A percentile compares a stretch with the other conserved stretches of the same genome.
These are phyloP conservation scores for Octopus sinensis DNA, from an alignment of 1,140 invertebrate genomes.

Conservation along the genomic window DNA sequence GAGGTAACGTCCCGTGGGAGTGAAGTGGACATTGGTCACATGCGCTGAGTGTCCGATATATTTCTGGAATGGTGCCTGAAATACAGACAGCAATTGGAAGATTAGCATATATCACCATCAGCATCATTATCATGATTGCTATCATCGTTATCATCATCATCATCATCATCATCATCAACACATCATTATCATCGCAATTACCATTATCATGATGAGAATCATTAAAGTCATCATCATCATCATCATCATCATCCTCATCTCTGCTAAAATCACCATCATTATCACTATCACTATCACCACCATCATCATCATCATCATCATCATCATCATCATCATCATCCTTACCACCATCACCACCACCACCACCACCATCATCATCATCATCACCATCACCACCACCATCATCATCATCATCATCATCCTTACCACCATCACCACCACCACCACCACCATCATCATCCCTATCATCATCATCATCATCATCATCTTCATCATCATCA, in stretches of 20 bases:
- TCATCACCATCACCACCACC: no score
- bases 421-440: no score
- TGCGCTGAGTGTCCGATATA: slow-evolving; percentile 55
- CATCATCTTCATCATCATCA: no score
- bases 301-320: no score
- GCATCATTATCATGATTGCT: not conserved
- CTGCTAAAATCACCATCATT: not conserved
- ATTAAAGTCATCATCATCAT: not conserved
- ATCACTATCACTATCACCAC: not conserved
- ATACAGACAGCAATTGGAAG: not conserved
- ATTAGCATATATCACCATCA: not conserved
- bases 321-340: no score
- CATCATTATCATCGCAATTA: not conserved
- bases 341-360: no score
- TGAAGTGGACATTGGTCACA: slow-evolving; percentile 56
- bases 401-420: no score
- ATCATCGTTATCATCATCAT: not conserved
- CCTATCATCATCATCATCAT: no score
- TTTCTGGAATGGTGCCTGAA: slow-evolving; percentile 44
- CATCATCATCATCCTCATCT: not conserved
- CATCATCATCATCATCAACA: not conserved
- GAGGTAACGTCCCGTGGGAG: slow-evolving; percentile 49
- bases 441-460: no score
- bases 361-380: no score
- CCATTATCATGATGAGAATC: not conserved